Evolutionary conservation across 2,888 invertebrate genomes (phyloP), one percentile per base, ranked within the genome.

Genomic region (Tenodera sinensis): DNA sequence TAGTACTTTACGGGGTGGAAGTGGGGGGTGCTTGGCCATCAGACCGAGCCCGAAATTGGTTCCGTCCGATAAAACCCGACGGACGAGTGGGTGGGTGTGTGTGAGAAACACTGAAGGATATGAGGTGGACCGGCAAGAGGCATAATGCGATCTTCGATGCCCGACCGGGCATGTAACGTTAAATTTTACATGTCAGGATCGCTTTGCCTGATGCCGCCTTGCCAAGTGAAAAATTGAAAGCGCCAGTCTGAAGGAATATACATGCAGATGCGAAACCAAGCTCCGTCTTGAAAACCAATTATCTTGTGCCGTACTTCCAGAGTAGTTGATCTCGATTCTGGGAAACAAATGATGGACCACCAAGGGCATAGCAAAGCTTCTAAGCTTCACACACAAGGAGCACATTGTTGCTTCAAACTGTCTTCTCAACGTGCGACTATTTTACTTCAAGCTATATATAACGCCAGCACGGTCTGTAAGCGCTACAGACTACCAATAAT

Each of bases 131-230:
- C 54, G 54, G 54, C 20, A 71, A 71, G 54, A 71, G 54, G 83
- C 42, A 83, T 87, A 87, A 87, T 34, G 83, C 82, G 34, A 87
- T 87, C 83, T 87, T 83, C 83, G 83, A 83, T 83, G 82, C 83
- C 30, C 86, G 28, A 86, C 86, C 86, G 47, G 71, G 86, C 87
- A 83, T 87, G 87, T 83, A 87, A 87, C 86, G 86, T 86, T 86
- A 86, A 86, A 81, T 86, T 86, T 86, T 81, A 86, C 87, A 87
- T 87, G 87, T 83, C 87, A 42, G 82, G 82, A 87, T 14, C 87
- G 81, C 82, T 87, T 81, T 54, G 81, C 82, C 34, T 34, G 25
- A 82, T 9, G 47, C 54, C 81, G 34, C 42, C 87, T 34, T 30
- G 27, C 81, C 34, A 87, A 82, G 81, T 82, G 82, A 83, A 87